phyloP scores from a whole-genome alignment of 2,797 vertebrate genomes.

The Sebastes alutus region DNA sequence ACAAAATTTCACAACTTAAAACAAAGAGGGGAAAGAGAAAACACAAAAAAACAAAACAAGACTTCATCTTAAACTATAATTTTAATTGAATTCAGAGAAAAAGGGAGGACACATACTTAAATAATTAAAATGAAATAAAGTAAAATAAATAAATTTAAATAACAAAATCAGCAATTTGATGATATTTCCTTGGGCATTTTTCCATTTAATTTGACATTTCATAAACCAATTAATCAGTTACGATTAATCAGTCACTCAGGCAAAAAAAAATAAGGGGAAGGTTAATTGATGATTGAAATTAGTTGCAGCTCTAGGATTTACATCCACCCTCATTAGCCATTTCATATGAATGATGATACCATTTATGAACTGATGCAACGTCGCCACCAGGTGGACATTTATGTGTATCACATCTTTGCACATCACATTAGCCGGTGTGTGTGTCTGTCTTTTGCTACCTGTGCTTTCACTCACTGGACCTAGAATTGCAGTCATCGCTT shows the following conservation, averaged over 20 bases:
- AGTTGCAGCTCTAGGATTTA: no score
- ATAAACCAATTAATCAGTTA: not conserved
- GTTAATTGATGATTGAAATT: not conserved
- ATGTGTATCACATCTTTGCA: not conserved
- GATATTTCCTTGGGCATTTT: not conserved
- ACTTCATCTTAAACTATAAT: no score
- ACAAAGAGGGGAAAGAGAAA: no score
- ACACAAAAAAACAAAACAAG: no score
- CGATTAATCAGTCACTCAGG: not conserved
- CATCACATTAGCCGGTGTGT: constrained; percentile 1
- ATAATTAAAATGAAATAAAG: no score
- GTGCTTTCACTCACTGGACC: not conserved
- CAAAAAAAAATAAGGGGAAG: no score
- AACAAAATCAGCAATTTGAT: not conserved
- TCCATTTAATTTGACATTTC: not conserved
- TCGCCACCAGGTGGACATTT: constrained; percentile 50
- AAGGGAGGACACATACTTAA: no score
- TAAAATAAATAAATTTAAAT: no score
- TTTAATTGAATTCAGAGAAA: no score
- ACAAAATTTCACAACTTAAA: no score
- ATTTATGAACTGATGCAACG: not conserved
- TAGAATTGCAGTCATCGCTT: not conserved
- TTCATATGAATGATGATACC: not conserved
- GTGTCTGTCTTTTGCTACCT: not conserved
- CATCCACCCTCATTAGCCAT: not conserved